Evolutionary conservation across 2,888 invertebrate genomes (phyloP).

Genomic region (Dolichomitus sp.): DNA sequence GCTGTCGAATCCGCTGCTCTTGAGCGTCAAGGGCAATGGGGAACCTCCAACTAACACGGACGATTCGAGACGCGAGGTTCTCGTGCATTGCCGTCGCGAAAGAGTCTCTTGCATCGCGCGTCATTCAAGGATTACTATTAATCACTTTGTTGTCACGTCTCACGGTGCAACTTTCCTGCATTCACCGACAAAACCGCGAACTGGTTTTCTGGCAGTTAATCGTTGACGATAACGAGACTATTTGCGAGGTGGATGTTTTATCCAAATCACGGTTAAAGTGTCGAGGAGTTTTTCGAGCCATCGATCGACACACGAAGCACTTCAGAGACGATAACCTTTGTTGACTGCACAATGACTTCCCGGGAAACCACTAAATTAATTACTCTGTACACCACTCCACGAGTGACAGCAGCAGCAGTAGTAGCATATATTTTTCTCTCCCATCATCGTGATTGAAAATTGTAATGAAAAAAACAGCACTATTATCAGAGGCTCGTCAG

Average conservation of each 20-base stretch:
- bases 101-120: conserved; percentile 33
- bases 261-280: background rate
- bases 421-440: background rate
- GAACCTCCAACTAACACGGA: conserved; percentile 50
- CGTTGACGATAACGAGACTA: background rate
- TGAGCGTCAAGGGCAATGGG: conserved; percentile 54
- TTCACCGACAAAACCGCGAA: background rate
- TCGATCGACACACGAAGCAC: background rate
- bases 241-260: background rate
- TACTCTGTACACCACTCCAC: background rate
- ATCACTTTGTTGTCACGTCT: background rate
- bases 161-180: background rate
- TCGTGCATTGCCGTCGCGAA: conserved; percentile 43
- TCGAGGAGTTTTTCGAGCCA: background rate
- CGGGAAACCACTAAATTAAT: background rate
- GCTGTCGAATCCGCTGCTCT: conserved; percentile 5
- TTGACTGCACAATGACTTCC: background rate
- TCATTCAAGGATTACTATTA: conserved; percentile 19
- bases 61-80: conserved; percentile 21
- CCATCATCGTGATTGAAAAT: background rate
- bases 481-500: background rate
- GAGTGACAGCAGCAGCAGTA: background rate
- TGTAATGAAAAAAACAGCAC: background rate
- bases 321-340: background rate
- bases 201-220: background rate